These are phyloP conservation scores for Myotis yumanensis DNA, from an alignment of 2,113 vertebrate genomes.

Conservation along the genomic window DNA sequence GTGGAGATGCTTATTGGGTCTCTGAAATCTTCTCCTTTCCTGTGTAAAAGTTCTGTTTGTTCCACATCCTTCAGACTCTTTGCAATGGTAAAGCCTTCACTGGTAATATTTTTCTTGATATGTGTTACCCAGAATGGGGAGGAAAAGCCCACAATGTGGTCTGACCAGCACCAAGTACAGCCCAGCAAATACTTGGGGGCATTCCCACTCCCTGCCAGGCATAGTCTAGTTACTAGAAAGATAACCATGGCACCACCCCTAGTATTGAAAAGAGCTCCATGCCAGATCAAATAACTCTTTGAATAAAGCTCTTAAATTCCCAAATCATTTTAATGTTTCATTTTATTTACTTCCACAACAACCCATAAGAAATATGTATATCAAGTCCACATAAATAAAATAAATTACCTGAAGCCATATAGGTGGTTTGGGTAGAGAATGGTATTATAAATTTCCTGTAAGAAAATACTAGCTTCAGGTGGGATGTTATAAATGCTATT, in stretches of 20 bases:
- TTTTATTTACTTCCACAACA: not conserved
- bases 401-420: not conserved
- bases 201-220: not conserved
- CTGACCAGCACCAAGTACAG: not conserved
- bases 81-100: not conserved
- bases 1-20: not conserved
- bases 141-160: not conserved
- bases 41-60: not conserved
- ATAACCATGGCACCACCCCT: not conserved
- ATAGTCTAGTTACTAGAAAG: not conserved
- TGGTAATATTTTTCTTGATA: not conserved
- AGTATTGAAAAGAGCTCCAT: not conserved
- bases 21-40: not conserved
- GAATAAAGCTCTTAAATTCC: not conserved
- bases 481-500: not conserved
- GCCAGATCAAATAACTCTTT: not conserved
- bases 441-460: not conserved
- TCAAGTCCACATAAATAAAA: not conserved
- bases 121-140: not conserved
- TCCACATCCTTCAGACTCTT: not conserved
- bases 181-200: not conserved
- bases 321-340: not conserved
- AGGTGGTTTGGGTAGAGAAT: not conserved
- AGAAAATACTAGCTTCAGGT: not conserved
- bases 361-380: not conserved